A percentile compares a stretch with the other conserved stretches of the same genome.
Evolutionary conservation across 1,140 invertebrate species (phyloP).

Genomic region (Lepidurus arcticus): DNA sequence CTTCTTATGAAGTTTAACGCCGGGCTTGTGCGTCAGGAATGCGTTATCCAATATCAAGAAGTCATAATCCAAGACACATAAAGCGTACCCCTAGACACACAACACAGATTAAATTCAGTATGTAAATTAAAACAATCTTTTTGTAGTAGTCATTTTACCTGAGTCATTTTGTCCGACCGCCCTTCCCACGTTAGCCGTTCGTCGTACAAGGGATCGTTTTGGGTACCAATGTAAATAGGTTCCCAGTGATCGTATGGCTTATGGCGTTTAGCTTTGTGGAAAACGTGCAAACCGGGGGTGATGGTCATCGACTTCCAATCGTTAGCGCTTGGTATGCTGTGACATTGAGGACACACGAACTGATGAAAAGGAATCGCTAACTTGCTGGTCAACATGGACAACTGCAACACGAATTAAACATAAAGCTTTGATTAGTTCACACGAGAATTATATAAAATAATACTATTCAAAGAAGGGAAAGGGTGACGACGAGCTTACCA

Average conservation of each 20-base stretch:
- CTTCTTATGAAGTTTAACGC: slow-evolving; percentile 50
- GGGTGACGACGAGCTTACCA: slow-evolving; percentile 46
- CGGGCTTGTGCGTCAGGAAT: slow-evolving; percentile 38
- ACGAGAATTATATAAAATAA: too few relatives aligned
- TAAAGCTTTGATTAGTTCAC: slow-evolving; percentile 26
- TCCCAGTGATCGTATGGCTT: slow-evolving; percentile 80
- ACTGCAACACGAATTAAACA: slow-evolving; percentile 43
- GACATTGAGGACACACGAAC: slow-evolving; percentile 78
- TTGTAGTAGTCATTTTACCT: slow-evolving; percentile 52
- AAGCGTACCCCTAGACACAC: slow-evolving; percentile 36
- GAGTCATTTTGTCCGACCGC: slow-evolving; percentile 78
- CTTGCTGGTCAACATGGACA: slow-evolving; percentile 65
- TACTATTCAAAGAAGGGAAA: slow-evolving; percentile 23
- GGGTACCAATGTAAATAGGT: slow-evolving; percentile 74
- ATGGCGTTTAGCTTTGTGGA: slow-evolving; percentile 73
- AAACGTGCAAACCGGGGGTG: slow-evolving; percentile 65
- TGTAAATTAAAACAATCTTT: not conserved
- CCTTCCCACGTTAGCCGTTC: slow-evolving; percentile 76
- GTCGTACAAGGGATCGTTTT: slow-evolving; percentile 70
- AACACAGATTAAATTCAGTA: not conserved
- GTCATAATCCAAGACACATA: slow-evolving; percentile 39
- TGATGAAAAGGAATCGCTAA: slow-evolving; percentile 86
- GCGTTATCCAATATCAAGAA: slow-evolving; percentile 75
- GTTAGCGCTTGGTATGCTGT: slow-evolving; percentile 75
- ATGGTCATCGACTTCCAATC: slow-evolving; percentile 68